Conservation (phyloP, 2,888 invertebrate species). For the Chouioia cunea region DNA sequence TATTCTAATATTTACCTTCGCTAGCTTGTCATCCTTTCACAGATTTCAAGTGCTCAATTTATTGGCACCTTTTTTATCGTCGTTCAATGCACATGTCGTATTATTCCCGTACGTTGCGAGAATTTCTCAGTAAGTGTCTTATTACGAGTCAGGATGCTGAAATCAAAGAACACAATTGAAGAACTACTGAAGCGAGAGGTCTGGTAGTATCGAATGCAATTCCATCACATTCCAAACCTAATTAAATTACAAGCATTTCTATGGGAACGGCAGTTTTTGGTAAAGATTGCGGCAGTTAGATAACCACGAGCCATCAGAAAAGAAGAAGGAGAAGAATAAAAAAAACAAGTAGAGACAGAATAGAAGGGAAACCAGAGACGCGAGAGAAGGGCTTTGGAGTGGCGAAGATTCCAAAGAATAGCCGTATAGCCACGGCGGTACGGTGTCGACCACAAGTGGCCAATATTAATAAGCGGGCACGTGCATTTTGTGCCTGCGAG, state of each 20-base stretch:
- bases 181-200: not conserved
- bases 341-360: conserved; percentile 38
- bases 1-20: too few species aligned
- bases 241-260: conserved; percentile 42
- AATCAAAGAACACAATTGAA: too few species aligned
- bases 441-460: too few species aligned
- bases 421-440: conserved; percentile 38
- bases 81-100: too few species aligned
- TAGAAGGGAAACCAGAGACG: conserved; percentile 35
- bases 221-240: conserved; percentile 34
- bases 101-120: too few species aligned
- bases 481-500: too few species aligned
- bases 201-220: not conserved
- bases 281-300: conserved; percentile 41
- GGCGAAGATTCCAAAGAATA: conserved; percentile 41
- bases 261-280: conserved; percentile 31
- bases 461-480: conserved; percentile 40
- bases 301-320: conserved; percentile 11
- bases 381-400: conserved; percentile 32
- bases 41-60: not conserved
- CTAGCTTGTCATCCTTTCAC: conserved; percentile 4
- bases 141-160: too few species aligned
- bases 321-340: conserved; percentile 35
- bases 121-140: too few species aligned
- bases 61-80: not conserved